Conservation (phyloP, 64 coral and sea anemone genomes). For the Dendronephthya gigantea region DNA sequence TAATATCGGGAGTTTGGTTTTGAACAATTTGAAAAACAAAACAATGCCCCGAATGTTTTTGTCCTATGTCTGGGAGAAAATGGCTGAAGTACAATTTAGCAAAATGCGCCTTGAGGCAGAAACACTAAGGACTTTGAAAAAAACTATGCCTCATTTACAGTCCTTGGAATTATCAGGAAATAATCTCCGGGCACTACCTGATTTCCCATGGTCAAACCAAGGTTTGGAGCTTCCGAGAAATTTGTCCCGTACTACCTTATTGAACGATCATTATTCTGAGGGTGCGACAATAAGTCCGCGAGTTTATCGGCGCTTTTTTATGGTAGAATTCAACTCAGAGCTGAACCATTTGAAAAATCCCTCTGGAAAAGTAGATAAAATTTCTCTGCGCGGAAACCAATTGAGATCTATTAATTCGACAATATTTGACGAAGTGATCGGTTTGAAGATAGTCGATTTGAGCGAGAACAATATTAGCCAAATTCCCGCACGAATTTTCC, state of each 20-base stretch:
- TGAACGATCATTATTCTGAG: constrained; percentile 48
- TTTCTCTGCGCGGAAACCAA: constrained; percentile 50
- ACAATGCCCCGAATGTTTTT: neutral
- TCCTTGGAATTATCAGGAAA: constrained; percentile 39
- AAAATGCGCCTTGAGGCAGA: constrained; percentile 12
- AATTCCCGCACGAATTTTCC: constrained; percentile 40
- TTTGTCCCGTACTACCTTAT: constrained; percentile 16
- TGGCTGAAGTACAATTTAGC: constrained; percentile 47
- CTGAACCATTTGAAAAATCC: constrained; percentile 34
- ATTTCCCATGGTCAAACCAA: constrained; percentile 47
- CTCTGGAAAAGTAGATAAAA: constrained; percentile 32
- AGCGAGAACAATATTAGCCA: constrained; percentile 30
- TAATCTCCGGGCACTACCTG: constrained; percentile 32
- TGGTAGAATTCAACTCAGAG: constrained; percentile 41
- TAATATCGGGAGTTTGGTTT: neutral
- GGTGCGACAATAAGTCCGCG: constrained; percentile 24
- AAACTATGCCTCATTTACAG: constrained; percentile 48
- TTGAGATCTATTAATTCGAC: constrained; percentile 20
- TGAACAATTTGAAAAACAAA: neutral
- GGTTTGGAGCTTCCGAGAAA: constrained; percentile 33
- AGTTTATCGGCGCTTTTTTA: constrained; percentile 55
- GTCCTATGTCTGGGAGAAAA: constrained; percentile 12
- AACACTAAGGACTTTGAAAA: constrained; percentile 19
- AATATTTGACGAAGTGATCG: constrained; percentile 25
- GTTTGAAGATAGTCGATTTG: constrained; percentile 48